These are phyloP conservation scores for Anolis sagrei DNA, from an alignment of 2,113 vertebrate genomes.

Conservation along the genomic window DNA sequence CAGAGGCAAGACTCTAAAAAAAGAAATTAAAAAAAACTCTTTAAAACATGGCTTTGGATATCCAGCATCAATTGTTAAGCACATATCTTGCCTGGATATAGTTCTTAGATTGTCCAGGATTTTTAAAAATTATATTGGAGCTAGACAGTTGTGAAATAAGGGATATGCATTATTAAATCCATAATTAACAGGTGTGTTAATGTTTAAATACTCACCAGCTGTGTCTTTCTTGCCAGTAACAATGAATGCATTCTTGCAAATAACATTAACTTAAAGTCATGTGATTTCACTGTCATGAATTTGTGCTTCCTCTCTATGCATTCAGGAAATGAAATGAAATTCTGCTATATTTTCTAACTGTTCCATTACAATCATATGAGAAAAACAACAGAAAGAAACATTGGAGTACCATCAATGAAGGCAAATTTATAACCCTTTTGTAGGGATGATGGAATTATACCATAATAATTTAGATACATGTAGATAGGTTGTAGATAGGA, in stretches of 20 bases:
- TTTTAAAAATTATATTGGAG: neutral
- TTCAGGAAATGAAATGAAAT: neutral
- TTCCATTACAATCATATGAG: neutral
- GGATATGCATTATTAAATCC: neutral
- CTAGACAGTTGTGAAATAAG: neutral
- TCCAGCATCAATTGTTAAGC: conserved; percentile 17
- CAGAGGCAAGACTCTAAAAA: conserved; percentile 20
- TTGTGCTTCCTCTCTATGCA: neutral
- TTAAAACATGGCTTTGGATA: conserved; percentile 8
- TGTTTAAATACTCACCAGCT: neutral
- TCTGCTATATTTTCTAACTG: neutral
- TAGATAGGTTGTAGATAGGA: no score
- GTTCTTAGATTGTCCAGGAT: conserved; percentile 20
- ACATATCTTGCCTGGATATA: conserved; percentile 8
- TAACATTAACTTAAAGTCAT: conserved; percentile 8
- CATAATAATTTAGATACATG: neutral
- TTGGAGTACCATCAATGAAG: neutral
- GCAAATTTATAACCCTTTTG: neutral
- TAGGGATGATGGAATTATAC: no score
- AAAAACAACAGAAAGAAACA: neutral
- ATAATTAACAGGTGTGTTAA: neutral
- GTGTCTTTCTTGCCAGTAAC: neutral
- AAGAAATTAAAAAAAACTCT: neutral
- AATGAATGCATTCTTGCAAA: neutral
- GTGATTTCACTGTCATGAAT: neutral